Percentiles rank a stretch among this genome's conserved stretches.
These are phyloP conservation scores for Dasyprocta punctata DNA, from an alignment of 2,113 vertebrate species.

Conservation along the genomic window DNA sequence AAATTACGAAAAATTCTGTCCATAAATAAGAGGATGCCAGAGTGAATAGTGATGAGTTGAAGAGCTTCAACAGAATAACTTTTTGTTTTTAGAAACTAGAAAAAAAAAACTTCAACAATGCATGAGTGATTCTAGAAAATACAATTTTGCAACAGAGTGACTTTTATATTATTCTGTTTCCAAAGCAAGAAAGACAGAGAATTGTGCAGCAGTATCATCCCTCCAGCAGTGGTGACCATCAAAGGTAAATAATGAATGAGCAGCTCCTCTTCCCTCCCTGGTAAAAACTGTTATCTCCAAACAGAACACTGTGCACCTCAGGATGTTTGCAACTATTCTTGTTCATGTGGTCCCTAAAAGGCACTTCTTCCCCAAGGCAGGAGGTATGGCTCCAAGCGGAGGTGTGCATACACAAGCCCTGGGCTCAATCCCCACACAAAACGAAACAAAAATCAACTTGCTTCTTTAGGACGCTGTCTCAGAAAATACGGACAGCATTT, in stretches of 20 bases:
- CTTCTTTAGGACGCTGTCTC: not conserved
- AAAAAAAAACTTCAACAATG: not conserved
- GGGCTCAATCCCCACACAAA: not conserved
- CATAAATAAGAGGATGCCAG: not conserved
- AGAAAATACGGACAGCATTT: not conserved
- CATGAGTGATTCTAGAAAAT: constrained; percentile 1
- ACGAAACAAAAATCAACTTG: not conserved
- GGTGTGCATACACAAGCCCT: not conserved
- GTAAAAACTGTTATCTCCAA: not conserved
- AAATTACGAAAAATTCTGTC: not conserved
- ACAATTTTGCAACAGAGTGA: constrained; percentile 52
- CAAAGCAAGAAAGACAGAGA: constrained; percentile 88
- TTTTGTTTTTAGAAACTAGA: constrained; percentile 44
- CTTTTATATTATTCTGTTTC: constrained; percentile 67
- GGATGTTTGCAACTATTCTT: not conserved
- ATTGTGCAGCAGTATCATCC: constrained; percentile 83
- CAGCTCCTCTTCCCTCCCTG: not conserved
- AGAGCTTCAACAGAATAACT: constrained; percentile 28
- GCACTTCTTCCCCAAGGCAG: not conserved
- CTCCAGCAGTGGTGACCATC: constrained; percentile 85
- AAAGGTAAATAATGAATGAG: constrained; percentile 88
- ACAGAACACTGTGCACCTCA: not conserved
- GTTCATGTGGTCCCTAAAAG: not conserved
- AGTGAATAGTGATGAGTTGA: not conserved
- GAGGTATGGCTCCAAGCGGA: not conserved